These are phyloP conservation scores for Ylistrum balloti DNA, from an alignment of 1,140 invertebrate species.

Conservation along the genomic window DNA sequence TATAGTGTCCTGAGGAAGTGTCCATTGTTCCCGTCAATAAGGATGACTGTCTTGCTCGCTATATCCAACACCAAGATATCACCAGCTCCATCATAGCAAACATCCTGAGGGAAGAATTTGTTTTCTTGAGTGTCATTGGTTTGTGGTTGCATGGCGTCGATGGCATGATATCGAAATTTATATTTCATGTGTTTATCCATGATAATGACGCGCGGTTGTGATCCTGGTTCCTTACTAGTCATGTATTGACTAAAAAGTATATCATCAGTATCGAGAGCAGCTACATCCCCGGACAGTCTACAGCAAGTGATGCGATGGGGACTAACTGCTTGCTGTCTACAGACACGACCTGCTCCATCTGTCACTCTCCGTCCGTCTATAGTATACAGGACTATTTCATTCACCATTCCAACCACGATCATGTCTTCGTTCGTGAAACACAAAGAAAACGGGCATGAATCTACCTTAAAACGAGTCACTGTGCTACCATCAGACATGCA, in stretches of 20 bases:
- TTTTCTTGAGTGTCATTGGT: not conserved
- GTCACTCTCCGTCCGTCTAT: not conserved
- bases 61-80: not conserved
- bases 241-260: too few relatives aligned
- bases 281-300: not conserved
- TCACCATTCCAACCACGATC: too few relatives aligned
- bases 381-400: not conserved
- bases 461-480: not conserved
- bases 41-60: not conserved
- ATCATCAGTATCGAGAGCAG: not conserved
- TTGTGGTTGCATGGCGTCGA: not conserved
- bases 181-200: too few relatives aligned
- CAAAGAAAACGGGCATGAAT: not conserved
- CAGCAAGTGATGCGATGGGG: not conserved
- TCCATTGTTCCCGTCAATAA: not conserved
- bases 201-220: too few relatives aligned
- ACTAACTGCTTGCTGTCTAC: not conserved
- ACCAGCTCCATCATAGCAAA: not conserved
- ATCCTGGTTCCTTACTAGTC: too few relatives aligned
- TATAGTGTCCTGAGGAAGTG: not conserved
- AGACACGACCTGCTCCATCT: not conserved
- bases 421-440: not conserved
- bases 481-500: not conserved
- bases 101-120: not conserved
- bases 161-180: too few relatives aligned